phyloP scores from a whole-genome alignment of 2,888 invertebrate species.

The Melinopterus prodromus region DNA sequence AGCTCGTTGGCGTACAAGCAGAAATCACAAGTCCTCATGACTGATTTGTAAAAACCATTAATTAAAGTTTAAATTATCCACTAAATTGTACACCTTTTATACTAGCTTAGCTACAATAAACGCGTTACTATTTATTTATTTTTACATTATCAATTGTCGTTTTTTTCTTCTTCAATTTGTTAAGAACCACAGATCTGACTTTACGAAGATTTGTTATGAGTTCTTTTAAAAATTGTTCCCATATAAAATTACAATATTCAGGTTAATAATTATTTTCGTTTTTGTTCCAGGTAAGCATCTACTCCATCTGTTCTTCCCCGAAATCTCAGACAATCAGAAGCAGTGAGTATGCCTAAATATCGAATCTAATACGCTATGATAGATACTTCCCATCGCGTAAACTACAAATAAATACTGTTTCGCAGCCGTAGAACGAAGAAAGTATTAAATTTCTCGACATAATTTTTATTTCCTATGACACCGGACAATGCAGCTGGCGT shows the following conservation, averaged over 20 bases:
- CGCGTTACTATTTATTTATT: too few species aligned
- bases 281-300: not conserved
- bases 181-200: too few species aligned
- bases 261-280: not conserved
- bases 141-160: too few species aligned
- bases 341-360: not conserved
- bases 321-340: not conserved
- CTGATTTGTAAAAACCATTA: too few species aligned
- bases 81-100: too few species aligned
- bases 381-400: not conserved
- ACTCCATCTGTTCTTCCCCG: not conserved
- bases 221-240: too few species aligned
- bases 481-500: not conserved
- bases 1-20: too few species aligned
- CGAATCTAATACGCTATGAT: not conserved
- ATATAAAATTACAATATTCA: not conserved
- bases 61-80: too few species aligned
- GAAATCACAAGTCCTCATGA: too few species aligned
- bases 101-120: too few species aligned
- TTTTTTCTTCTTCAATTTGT: too few species aligned
- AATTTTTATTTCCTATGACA: conserved; percentile 4
- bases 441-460: not conserved
- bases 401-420: not conserved
- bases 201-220: too few species aligned
- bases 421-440: not conserved